Percentiles rank a stretch among this genome's conserved stretches.
phyloP scores from a whole-genome alignment of 2,797 vertebrate genomes.

The Silurus lanzhouensis region DNA sequence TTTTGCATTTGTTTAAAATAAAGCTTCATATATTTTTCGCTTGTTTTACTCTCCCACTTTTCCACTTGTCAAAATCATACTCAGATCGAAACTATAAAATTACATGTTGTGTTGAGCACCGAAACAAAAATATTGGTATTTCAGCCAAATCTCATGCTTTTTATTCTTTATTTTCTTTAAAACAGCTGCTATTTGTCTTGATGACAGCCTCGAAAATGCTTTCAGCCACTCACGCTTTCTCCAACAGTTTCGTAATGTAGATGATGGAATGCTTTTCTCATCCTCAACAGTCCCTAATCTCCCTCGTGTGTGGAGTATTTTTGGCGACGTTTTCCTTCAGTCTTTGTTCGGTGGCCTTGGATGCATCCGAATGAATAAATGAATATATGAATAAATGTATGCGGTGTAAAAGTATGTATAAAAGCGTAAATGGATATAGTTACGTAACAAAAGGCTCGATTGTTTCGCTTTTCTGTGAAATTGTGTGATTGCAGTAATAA shows the following conservation, averaged over 20 bases:
- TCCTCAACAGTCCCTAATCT: not conserved
- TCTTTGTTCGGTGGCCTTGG: not conserved
- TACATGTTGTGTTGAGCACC: not conserved
- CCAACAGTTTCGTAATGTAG: not conserved
- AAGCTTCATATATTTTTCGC: no score
- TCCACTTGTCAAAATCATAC: not conserved
- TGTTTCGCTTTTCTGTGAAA: no score
- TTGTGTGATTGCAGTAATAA: no score
- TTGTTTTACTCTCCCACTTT: not conserved
- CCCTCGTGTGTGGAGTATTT: not conserved
- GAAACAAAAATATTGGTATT: not conserved
- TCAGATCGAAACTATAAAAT: not conserved
- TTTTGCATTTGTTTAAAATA: no score
- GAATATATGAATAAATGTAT: no score
- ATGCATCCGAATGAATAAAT: no score
- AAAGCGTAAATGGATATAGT: no score
- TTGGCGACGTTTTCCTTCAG: not conserved
- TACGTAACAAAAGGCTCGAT: no score
- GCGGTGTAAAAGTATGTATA: no score
- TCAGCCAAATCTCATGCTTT: no score
- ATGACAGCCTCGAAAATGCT: not conserved
- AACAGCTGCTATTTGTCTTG: conserved; percentile 1
- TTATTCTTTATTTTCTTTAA: not conserved
- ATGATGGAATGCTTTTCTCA: not conserved
- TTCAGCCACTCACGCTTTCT: not conserved